Evolutionary conservation across 2,888 invertebrate genomes (phyloP).

Genomic region (Chaetogeoica ovagalla): DNA sequence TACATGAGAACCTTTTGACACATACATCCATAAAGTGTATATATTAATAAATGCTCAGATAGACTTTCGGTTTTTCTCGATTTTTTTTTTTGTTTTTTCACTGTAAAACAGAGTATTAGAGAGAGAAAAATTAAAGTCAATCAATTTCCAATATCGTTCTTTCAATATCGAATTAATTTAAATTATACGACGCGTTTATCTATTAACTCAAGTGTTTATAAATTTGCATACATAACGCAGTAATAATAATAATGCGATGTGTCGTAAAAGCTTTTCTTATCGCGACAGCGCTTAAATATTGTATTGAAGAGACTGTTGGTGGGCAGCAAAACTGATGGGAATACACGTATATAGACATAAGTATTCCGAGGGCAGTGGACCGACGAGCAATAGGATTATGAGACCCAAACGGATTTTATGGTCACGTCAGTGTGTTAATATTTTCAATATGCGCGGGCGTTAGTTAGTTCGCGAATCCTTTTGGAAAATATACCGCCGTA

Average conservation of each 20-base stretch:
- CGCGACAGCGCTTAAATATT: neutral
- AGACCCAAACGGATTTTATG: constrained; percentile 17
- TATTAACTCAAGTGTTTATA: neutral
- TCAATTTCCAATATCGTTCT: too few species aligned
- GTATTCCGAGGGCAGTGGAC: neutral
- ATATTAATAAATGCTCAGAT: too few species aligned
- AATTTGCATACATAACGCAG: too few species aligned
- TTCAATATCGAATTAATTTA: too few species aligned
- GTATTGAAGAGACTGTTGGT: neutral
- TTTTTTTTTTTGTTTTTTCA: too few species aligned
- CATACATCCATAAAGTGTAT: too few species aligned
- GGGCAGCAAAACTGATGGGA: neutral
- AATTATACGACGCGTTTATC: too few species aligned
- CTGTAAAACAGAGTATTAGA: too few species aligned
- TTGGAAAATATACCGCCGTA: neutral
- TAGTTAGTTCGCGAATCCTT: neutral
- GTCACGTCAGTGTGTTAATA: constrained; percentile 25
- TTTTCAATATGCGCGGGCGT: constrained; percentile 12
- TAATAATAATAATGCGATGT: too few species aligned
- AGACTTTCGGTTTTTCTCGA: too few species aligned
- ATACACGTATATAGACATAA: neutral
- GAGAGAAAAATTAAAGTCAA: too few species aligned
- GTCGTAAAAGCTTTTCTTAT: neutral
- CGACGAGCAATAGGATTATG: constrained; percentile 26
- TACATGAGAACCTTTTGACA: too few species aligned